phyloP scores from a whole-genome alignment of 2,888 invertebrate genomes.

The Lampropteryx suffumata region DNA sequence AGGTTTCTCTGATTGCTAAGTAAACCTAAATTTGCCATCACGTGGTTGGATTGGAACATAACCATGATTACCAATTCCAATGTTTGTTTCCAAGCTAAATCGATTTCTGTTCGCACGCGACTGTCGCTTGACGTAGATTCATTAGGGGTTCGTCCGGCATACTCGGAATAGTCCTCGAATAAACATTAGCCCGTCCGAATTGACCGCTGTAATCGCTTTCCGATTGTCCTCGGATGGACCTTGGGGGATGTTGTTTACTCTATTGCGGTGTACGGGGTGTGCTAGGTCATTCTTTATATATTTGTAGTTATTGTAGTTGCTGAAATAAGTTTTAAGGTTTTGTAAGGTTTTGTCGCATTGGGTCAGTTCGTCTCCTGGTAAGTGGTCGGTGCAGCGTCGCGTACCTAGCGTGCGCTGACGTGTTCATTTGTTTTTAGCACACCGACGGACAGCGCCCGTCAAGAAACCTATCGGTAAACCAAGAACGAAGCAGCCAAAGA shows the following conservation, averaged over 20 bases:
- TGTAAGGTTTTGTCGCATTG: slow-evolving; percentile 14
- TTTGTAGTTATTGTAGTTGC: neutral
- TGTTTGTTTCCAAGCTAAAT: slow-evolving; percentile 45
- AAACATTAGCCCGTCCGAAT: slow-evolving; percentile 59
- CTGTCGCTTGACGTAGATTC: slow-evolving; percentile 44
- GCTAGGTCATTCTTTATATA: slow-evolving; percentile 19
- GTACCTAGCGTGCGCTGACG: slow-evolving; percentile 44
- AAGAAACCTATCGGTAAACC: slow-evolving; percentile 92
- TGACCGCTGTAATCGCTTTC: slow-evolving; percentile 61
- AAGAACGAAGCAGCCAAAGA: slow-evolving; percentile 93
- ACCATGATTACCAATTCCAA: slow-evolving; percentile 37
- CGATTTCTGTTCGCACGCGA: slow-evolving; percentile 59
- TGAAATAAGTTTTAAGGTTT: slow-evolving; percentile 3
- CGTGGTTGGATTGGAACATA: slow-evolving; percentile 32
- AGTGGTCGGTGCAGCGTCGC: slow-evolving; percentile 35
- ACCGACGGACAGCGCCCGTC: slow-evolving; percentile 85
- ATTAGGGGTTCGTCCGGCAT: slow-evolving; percentile 36
- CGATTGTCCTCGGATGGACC: slow-evolving; percentile 53
- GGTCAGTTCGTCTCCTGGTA: slow-evolving; percentile 42
- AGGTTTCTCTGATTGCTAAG: too few relatives aligned
- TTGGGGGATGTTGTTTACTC: slow-evolving; percentile 51
- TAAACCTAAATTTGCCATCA: slow-evolving; percentile 31
- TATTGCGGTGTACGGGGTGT: slow-evolving; percentile 37
- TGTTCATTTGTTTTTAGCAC: slow-evolving; percentile 54
- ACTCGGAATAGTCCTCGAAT: slow-evolving; percentile 59